Evolutionary conservation across 1,140 invertebrate genomes (phyloP), one percentile per base, ranked within the genome.

Genomic region (Diachasma alloeum): DNA sequence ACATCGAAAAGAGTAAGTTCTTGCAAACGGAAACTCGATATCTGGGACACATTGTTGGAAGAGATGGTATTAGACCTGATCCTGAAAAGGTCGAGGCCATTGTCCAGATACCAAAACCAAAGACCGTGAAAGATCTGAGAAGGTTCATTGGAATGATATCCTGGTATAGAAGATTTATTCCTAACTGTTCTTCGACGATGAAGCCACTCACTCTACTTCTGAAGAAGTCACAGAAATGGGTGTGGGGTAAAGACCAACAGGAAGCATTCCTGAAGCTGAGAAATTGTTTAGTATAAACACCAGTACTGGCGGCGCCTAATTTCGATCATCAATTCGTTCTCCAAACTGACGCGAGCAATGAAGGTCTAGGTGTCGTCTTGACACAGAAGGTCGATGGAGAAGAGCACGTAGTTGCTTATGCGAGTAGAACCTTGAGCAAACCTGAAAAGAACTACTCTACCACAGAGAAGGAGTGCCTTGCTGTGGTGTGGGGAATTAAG

Each of bases 1-100:
- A 67, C 19, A 19, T 46, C 44, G 6, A 74, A 69, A 36, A 78
- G 84, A 11, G 73, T 0, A 31, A 63, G 6, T 63, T 63, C 13
- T 26, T 63, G 11, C 56, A 63, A 63, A 63, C 17, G 0, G 3
- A 24, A 8, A 24, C 24, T 0, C 3, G 17, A 4, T 63, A 63
- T 1, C 22, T 63, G 24, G 56, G 56, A 4, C 56, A 63, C 5
- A 24, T 63, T 1, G 19, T 63, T 4, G 56, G 22, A 17, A 6
- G 13, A 22, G 9, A 63, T 0, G 56, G 22, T 63, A 63, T 63
- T 0, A 1, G 56, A 0, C 10, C 56, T 0, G 56, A 63, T 6
- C 56, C 56, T 11, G 19, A 63, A 63, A 19, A 19, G 24, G 22
- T 63, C 1, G 24, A 24, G 24, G 56, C 19, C 4, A 63, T 63